These are phyloP conservation scores for Epirrhoe alternata DNA, from an alignment of 2,888 invertebrate genomes.

Conservation along the genomic window DNA sequence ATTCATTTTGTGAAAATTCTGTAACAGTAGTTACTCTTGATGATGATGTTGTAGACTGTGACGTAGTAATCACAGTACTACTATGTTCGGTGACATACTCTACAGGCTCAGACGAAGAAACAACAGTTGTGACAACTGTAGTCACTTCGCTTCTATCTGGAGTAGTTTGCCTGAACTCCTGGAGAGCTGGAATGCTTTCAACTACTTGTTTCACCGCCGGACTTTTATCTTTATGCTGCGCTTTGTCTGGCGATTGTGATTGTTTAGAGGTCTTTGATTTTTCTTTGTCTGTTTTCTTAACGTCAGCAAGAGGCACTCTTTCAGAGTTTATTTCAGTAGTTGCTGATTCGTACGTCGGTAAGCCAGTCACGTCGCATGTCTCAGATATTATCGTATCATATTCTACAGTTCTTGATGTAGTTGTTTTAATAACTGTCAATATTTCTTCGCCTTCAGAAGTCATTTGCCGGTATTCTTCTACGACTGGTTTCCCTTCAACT, in stretches of 20 bases:
- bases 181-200: slow-evolving; percentile 32
- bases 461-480: slow-evolving; percentile 54
- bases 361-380: slow-evolving; percentile 28
- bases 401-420: slow-evolving; percentile 58
- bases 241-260: slow-evolving; percentile 10
- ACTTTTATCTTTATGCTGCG: slow-evolving; percentile 20
- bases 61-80: slow-evolving; percentile 58
- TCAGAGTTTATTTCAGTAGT: slow-evolving; percentile 1
- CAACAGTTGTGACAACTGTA: slow-evolving; percentile 57
- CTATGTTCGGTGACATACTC: slow-evolving; percentile 64
- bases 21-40: slow-evolving; percentile 66
- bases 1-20: slow-evolving; percentile 67
- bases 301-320: slow-evolving; percentile 3
- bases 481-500: slow-evolving; percentile 50
- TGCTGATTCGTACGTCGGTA: slow-evolving; percentile 26
- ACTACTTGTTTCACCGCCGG: slow-evolving; percentile 13
- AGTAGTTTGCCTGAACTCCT: slow-evolving; percentile 50
- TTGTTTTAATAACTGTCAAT: slow-evolving; percentile 59
- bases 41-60: slow-evolving; percentile 49
- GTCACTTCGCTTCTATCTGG: slow-evolving; percentile 60
- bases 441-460: slow-evolving; percentile 57
- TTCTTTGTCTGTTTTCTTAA: slow-evolving; percentile 8
- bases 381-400: slow-evolving; percentile 46
- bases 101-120: slow-evolving; percentile 60
- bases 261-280: slow-evolving; percentile 7